phyloP scores from a whole-genome alignment of 2,797 vertebrate genomes.

The Eremophila alpestris region DNA sequence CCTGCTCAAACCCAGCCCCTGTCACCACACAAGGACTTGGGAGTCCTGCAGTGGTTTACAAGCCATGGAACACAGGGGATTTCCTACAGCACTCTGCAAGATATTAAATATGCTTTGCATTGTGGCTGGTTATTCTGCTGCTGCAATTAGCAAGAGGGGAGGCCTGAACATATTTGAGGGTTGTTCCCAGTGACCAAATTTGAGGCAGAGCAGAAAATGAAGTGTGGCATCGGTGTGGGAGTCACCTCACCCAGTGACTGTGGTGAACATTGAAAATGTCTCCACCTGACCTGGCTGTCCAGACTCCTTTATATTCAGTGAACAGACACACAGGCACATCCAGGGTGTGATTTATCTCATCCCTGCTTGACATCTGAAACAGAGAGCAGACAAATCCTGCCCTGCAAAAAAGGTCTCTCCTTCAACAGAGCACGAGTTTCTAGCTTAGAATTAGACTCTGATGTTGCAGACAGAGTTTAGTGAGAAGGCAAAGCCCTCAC shows the following conservation, averaged over 20 bases:
- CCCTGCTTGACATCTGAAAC: not conserved
- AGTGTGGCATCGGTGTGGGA: not conserved
- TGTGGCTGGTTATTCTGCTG: not conserved
- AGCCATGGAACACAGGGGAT: not conserved
- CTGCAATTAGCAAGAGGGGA: not conserved
- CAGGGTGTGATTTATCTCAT: not conserved
- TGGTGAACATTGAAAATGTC: not conserved
- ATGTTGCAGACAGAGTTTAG: not conserved
- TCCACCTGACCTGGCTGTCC: not conserved
- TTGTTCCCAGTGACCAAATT: not conserved
- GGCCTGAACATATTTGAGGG: not conserved
- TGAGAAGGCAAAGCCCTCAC: not conserved
- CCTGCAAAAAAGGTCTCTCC: not conserved
- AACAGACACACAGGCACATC: not conserved
- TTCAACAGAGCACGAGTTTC: not conserved
- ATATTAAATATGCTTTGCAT: not conserved
- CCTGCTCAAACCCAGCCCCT: not conserved
- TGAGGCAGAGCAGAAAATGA: not conserved
- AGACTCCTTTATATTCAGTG: not conserved
- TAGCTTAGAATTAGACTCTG: not conserved
- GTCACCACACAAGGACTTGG: not conserved
- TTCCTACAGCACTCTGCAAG: not conserved
- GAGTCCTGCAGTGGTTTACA: not conserved
- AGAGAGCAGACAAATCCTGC: not conserved
- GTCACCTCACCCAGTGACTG: not conserved